Evolutionary conservation across 2,888 invertebrate genomes (phyloP), one percentile per base, ranked within the genome.

Genomic region (Ophion costatus): DNA sequence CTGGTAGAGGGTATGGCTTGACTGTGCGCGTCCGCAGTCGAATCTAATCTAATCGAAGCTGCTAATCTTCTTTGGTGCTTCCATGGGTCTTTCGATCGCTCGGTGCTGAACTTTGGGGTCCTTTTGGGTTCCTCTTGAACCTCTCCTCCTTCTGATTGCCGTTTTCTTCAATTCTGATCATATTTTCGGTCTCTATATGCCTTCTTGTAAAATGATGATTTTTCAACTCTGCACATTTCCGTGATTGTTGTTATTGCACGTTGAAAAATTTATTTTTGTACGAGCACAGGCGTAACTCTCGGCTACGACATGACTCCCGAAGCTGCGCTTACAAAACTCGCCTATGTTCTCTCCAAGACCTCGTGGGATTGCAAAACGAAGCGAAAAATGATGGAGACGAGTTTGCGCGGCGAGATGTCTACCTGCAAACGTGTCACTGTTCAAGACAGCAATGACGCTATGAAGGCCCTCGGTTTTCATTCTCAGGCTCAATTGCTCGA

Each of bases 251-350:
- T 24, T 24, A 63, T 64, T 24, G 6, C 11, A 45, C 29, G 17
- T 17, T 22, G 9, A 29, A 71, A 71, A 45, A 38, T 14, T 17
- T 2, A 20, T 29, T 63, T 5, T 63, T 56, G 2, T 11, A 11
- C 7, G 22, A 67, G 6, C 42, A 95, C 95, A 79, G 98, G 98
- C 0, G 96, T 98, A 0, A 95, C 97, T 38, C 95, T 96, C 0
- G 98, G 98, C 0, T 96, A 95, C 80, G 98, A 98, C 91, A 97
- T 98, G 97, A 99, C 99, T 0, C 97, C 98, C 0, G 99, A 99
- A 93, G 98, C 99, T 0, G 98, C 99, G 0, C 95, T 99, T 10
- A 96, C 98, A 1, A 99, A 99, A 93, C 94, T 99, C 1, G 96
- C 97, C 0, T 99, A 98, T 90, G 97, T 99, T 0, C 94, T 99